A percentile compares a stretch with the other conserved stretches of the same genome.
Evolutionary conservation across 1,140 invertebrate genomes (phyloP).

Genomic region (Apis cerana): DNA sequence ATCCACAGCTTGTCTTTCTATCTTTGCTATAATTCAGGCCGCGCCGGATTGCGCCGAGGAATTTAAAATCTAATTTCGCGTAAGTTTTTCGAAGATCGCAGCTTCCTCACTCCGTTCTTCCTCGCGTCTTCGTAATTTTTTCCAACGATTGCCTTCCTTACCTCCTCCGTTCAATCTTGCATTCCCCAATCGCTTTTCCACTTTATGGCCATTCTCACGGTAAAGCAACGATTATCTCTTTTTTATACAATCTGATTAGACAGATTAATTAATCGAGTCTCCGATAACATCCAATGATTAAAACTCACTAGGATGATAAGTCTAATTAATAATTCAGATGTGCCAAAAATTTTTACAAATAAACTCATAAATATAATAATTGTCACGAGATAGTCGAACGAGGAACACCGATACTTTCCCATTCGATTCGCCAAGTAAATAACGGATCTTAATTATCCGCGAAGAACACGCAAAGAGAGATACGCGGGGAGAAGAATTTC

Average conservation of each 20-base stretch:
- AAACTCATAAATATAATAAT: too few relatives aligned
- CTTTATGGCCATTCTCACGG: neutral
- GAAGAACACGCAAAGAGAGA: neutral
- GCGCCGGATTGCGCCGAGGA: slow-evolving; percentile 49
- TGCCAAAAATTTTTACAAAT: too few relatives aligned
- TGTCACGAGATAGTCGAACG: too few relatives aligned
- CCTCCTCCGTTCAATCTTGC: neutral
- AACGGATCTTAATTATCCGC: neutral
- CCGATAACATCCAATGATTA: too few relatives aligned
- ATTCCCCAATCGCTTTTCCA: slow-evolving; percentile 3
- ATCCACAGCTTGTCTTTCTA: slow-evolving; percentile 57
- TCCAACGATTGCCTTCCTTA: slow-evolving; percentile 50
- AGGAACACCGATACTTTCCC: too few relatives aligned
- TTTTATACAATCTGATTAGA: too few relatives aligned
- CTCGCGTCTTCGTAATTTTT: slow-evolving; percentile 61
- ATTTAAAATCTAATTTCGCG: slow-evolving; percentile 77
- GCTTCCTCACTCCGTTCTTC: slow-evolving; percentile 11
- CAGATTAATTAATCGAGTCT: too few relatives aligned
- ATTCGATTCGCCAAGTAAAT: too few relatives aligned
- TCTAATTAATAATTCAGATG: too few relatives aligned
- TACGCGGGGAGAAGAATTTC: neutral
- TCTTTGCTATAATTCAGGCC: slow-evolving; percentile 63
- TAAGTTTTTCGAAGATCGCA: slow-evolving; percentile 69
- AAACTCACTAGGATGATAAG: too few relatives aligned
- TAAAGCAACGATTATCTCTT: neutral